Base-by-base conservation (phyloP, 2,797 vertebrate genomes). In the Hydrophis major region DNA sequence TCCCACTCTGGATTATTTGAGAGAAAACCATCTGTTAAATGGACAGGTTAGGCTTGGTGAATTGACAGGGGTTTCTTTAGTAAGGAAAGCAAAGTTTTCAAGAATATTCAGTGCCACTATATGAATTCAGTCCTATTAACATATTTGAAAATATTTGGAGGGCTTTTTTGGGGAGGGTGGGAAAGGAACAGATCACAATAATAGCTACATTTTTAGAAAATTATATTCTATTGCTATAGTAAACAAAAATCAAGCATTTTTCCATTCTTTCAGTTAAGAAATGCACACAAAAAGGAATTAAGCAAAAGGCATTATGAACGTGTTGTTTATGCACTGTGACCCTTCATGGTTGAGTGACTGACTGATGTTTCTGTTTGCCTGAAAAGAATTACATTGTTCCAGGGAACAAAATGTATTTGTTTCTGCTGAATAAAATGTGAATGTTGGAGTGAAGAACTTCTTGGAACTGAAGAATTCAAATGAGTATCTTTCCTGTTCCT, bases 391-490 rank as follows among this genome's bases (percentile, higher is more conserved):
- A 2, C 16, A 92, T 11, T 18, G 88, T 94, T 92, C 93, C 6
- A 88, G 2, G 6, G 28, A 93, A 93, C 63, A 86, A 95, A 96
- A 25, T 25, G 89, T 2, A 10, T 78, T 93, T 56, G 6, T 14
- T n/a, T 83, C 20, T 88, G 16, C 32, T 94, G 12, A 60, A 78
- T 86, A 88, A 94, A 95, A 95, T 88, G 2, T 92, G 90, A 93
- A 4, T 2, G 74, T 1, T 11, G 87, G 3, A 69, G 59, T 4
- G n/a, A 90, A 96, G 90, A 60, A 1, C 83, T 96, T 88, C 56
- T 20, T 57, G 7, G 5, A 63, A 0, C 0, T 20, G 66, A 57
- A 89, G 53, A 93, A 94, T 89, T 90, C 90, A 95, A 96, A 93
- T 89, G 0, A 20, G 86, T 32, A 0, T 1, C 6, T 60, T 86